Evolutionary conservation across 2,797 vertebrate species (phyloP).

Genomic region (Triplophysa yarkandensis): DNA sequence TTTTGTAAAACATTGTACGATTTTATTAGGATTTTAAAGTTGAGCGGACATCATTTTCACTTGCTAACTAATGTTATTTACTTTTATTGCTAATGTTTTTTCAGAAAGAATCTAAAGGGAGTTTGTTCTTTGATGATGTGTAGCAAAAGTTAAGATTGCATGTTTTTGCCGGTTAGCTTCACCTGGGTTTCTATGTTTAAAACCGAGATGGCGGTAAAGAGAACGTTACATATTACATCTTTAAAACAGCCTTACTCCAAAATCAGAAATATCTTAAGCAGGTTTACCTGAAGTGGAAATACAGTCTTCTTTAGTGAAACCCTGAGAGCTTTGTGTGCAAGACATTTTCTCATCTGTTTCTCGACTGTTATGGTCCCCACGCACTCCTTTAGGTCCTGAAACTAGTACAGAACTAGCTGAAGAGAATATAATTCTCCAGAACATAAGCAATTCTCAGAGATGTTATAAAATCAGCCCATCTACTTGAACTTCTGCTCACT

Average conservation of each 20-base stretch:
- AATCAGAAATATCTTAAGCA: constrained; percentile 9
- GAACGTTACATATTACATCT: constrained; percentile 8
- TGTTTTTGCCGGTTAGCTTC: no score
- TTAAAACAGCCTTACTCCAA: constrained; percentile 14
- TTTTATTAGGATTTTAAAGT: no score
- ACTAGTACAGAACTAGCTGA: not conserved
- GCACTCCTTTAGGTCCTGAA: not conserved
- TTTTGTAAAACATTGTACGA: no score
- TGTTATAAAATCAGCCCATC: not conserved
- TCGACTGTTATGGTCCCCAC: not conserved
- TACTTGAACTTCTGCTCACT: not conserved
- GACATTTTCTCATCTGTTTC: not conserved
- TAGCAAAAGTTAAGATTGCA: no score
- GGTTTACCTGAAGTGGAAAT: constrained; percentile 6
- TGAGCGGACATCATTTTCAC: no score
- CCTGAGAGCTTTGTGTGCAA: not conserved
- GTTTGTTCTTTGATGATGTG: no score
- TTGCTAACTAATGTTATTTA: no score
- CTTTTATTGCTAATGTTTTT: no score
- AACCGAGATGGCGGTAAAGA: no score
- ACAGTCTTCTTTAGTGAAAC: not conserved
- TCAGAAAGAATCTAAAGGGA: no score
- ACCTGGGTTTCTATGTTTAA: no score
- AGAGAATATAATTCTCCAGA: not conserved
- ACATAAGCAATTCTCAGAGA: not conserved